Evolutionary conservation across 2,888 invertebrate species (phyloP), one percentile per base, ranked within the genome.

Genomic region (Capitulum mitella): DNA sequence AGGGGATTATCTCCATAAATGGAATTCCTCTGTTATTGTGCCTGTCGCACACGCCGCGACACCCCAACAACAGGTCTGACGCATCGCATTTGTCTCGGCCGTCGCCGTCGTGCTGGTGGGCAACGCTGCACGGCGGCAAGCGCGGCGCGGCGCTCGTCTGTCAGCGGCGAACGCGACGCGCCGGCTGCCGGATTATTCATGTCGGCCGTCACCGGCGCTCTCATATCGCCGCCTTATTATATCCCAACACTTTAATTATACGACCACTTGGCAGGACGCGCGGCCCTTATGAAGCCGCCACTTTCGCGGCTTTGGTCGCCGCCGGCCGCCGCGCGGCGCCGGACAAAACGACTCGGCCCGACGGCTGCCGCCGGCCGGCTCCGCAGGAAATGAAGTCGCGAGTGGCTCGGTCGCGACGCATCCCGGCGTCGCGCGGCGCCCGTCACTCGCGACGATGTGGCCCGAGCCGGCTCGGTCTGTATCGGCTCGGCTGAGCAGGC

Each of bases 241-340:
- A 70, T 34, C 37, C 37, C 37, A 70, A 37, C 70, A 37, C 70
- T 70, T 70, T 70, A 70, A 70, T 70, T 70, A 70, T 70, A 70
- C 22, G 70, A 70, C 70, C 70, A 70, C 70, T 70, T 70, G 70
- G 70, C 70, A 64, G 37, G 26, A 26, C 37, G 70, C 22, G 37
- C 37, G 22, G 19, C 16, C 22, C 14, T 70, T 70, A 70, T 70
- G 70, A 70, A 70, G 70, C 40, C 26, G 40, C 16, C 34, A n/a
- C 43, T 43, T 43, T 43, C 6, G 43, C 43, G 43, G 43, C 43
- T 43, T 43, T 43, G 43, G 43, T 43, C 43, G 43, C 5, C 43
- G 43, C 12, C 43, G 43, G 43, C 5, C 43, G 43, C 43, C 6
- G 43, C 43, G 5, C 43, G 43, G 5, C 5, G 43, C 6, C 43